These are phyloP conservation scores for Melanotaenia maccullochi DNA, from an alignment of 2,797 vertebrate species.

Conservation along the genomic window DNA sequence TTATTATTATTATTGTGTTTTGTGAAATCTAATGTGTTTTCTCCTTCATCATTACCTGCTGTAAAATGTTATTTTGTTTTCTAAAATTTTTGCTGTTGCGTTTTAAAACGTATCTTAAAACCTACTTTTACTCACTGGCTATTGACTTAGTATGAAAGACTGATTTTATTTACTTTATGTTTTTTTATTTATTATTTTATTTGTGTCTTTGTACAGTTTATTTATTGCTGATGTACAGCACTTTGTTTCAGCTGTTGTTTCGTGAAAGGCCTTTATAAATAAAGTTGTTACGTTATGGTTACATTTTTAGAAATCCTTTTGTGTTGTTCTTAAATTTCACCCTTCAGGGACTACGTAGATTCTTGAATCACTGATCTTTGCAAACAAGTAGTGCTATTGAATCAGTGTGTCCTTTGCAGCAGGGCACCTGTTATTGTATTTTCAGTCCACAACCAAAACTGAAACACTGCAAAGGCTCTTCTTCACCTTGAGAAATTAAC, in stretches of 20 bases:
- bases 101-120: too few relatives aligned
- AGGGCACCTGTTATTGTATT: conserved; percentile 79
- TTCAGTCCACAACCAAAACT: conserved; percentile 75
- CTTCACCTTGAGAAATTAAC: conserved; percentile 83
- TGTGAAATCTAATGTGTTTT: neutral
- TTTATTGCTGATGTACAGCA: too few relatives aligned
- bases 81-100: too few relatives aligned
- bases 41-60: neutral
- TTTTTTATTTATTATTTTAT: neutral
- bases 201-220: neutral
- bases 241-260: too few relatives aligned
- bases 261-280: neutral
- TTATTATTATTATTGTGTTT: neutral
- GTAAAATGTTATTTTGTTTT: neutral
- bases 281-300: neutral
- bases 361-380: conserved; percentile 58
- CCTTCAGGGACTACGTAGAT: conserved; percentile 10
- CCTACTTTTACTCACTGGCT: neutral
- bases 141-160: neutral
- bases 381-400: conserved; percentile 54
- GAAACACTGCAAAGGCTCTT: conserved; percentile 71
- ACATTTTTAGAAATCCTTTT: neutral
- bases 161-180: neutral
- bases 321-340: conserved; percentile 1
- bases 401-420: conserved; percentile 56